Conservation (phyloP, 35 echinoderm and acorn worm genomes). For the Lytechinus variegatus region DNA sequence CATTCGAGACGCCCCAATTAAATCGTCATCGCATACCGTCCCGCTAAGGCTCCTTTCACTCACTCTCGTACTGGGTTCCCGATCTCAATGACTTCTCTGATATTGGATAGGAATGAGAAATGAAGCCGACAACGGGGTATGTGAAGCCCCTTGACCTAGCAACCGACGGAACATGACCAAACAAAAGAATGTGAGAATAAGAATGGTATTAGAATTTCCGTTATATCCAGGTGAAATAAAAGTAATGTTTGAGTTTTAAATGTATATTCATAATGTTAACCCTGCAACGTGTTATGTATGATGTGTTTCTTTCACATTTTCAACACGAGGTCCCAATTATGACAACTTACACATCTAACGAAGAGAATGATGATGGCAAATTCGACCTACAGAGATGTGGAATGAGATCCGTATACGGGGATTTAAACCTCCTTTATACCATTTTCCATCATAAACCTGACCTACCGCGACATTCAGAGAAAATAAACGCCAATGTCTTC, state of each 20-base stretch:
- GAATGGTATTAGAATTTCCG: background rate
- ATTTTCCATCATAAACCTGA: background rate
- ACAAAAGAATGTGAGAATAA: background rate
- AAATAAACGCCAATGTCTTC: background rate
- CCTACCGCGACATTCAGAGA: background rate
- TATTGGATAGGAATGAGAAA: background rate
- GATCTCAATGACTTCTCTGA: constrained; percentile 2
- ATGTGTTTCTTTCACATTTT: background rate
- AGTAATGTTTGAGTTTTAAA: too few species aligned
- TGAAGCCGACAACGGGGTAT: background rate
- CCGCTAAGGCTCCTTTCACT: background rate
- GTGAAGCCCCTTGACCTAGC: background rate
- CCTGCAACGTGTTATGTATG: too few species aligned
- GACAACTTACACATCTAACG: background rate
- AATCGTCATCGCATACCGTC: background rate
- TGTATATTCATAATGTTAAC: too few species aligned
- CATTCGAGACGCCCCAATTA: constrained; percentile 16
- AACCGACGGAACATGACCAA: background rate
- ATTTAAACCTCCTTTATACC: background rate
- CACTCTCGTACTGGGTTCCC: background rate
- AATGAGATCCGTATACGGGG: background rate
- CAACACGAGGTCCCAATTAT: background rate
- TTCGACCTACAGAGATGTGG: background rate
- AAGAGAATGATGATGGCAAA: background rate
- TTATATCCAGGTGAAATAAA: background rate